phyloP scores from a whole-genome alignment of 2,888 invertebrate species.

The Limnephilus lunatus region DNA sequence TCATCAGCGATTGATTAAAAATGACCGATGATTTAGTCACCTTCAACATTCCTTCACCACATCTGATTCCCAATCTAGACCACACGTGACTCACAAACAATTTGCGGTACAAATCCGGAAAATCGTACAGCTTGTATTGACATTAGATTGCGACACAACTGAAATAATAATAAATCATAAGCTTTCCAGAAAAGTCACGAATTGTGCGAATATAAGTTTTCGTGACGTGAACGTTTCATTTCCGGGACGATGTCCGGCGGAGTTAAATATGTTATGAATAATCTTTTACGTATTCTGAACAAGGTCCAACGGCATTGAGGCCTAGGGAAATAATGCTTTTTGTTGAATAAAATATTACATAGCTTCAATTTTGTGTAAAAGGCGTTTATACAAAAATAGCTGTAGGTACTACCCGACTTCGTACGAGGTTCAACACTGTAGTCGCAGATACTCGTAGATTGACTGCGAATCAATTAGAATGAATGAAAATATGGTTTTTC shows the following conservation, averaged over 20 bases:
- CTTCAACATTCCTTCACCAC: background rate
- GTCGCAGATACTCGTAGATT: too few relatives aligned
- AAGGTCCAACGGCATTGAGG: background rate
- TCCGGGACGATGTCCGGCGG: slow-evolving; percentile 30
- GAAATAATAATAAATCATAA: background rate
- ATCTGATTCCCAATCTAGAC: background rate
- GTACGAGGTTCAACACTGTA: background rate
- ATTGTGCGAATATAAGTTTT: background rate
- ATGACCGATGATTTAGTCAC: background rate
- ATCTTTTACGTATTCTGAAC: slow-evolving; percentile 35
- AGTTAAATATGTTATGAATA: slow-evolving; percentile 33
- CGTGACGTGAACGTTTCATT: slow-evolving; percentile 44
- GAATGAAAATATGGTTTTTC: too few relatives aligned
- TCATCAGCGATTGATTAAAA: background rate
- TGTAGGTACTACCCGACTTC: background rate
- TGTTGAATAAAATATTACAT: background rate
- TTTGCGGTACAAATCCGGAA: background rate
- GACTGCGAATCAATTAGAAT: too few relatives aligned
- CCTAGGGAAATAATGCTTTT: background rate
- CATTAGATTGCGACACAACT: background rate
- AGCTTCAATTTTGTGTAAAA: background rate
- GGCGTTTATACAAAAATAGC: background rate
- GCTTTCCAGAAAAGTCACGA: background rate
- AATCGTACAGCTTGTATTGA: background rate
- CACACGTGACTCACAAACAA: background rate